Percentiles rank a stretch among this genome's conserved stretches.
phyloP scores from a whole-genome alignment of 2,888 invertebrate species.

The Brenthis hecate region DNA sequence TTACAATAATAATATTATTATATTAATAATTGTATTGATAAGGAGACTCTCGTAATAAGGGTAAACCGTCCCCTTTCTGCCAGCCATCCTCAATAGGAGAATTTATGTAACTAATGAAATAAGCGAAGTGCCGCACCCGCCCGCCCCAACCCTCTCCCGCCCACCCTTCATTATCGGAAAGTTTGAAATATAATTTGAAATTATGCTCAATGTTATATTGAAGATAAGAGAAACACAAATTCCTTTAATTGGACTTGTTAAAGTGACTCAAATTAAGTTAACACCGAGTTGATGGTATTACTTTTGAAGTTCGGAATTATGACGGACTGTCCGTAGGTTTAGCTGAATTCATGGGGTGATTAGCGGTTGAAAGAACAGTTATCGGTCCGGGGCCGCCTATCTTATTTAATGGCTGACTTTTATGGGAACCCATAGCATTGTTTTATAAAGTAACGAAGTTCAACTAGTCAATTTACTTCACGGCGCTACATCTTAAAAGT shows the following conservation, averaged over 20 bases:
- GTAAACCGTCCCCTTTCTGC: conserved; percentile 82
- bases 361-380: conserved; percentile 70
- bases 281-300: conserved; percentile 82
- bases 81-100: conserved; percentile 82
- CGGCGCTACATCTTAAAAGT: neutral
- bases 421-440: conserved; percentile 63
- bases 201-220: conserved; percentile 83
- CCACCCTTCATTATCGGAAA: conserved; percentile 83
- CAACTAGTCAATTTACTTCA: conserved; percentile 26
- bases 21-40: conserved; percentile 83
- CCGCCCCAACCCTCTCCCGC: conserved; percentile 54
- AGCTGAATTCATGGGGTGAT: conserved; percentile 66
- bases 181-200: conserved; percentile 83
- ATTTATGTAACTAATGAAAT: conserved; percentile 83
- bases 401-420: conserved; percentile 62
- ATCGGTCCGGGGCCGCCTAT: conserved; percentile 60
- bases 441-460: conserved; percentile 44
- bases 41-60: conserved; percentile 83
- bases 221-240: conserved; percentile 83
- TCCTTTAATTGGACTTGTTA: conserved; percentile 83
- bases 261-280: conserved; percentile 83
- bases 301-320: conserved; percentile 80
- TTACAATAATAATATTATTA: conserved; percentile 83
- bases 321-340: conserved; percentile 75
- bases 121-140: conserved; percentile 75